phyloP scores from a whole-genome alignment of 2,888 invertebrate species.

The Cylindroiulus punctatus region DNA sequence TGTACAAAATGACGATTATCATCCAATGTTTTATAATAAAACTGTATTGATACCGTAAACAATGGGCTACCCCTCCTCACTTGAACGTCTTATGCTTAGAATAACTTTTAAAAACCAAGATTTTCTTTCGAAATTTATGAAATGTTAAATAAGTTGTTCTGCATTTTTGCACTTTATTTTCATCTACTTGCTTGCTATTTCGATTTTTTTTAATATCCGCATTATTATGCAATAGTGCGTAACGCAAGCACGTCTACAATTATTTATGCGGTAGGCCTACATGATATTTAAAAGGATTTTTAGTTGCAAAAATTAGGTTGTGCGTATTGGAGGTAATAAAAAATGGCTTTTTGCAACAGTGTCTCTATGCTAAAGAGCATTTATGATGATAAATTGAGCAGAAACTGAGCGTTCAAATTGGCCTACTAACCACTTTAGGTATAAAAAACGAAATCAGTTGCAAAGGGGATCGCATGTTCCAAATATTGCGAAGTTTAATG shows the following conservation, averaged over 20 bases:
- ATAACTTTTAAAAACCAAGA: no score
- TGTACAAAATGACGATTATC: no score
- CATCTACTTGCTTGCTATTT: no score
- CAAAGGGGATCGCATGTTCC: neutral
- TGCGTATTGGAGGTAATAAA: neutral
- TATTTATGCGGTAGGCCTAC: neutral
- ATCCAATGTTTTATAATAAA: no score
- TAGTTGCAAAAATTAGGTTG: neutral
- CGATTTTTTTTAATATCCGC: no score
- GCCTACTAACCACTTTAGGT: neutral
- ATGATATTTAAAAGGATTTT: neutral
- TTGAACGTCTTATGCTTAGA: no score
- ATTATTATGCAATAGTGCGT: no score
- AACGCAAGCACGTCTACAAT: neutral
- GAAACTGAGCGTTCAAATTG: neutral
- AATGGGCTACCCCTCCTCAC: no score
- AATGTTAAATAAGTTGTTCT: no score
- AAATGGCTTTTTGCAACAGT: neutral
- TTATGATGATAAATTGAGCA: neutral
- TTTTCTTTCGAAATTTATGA: no score
- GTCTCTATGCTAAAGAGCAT: neutral
- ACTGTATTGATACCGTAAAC: no score
- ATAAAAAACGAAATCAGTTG: neutral
- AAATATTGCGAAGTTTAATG: neutral
- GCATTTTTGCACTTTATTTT: no score